Evolutionary conservation across 2,888 invertebrate species (phyloP), one percentile per base, ranked within the genome.

Genomic region (Nephrotoma flavescens): DNA sequence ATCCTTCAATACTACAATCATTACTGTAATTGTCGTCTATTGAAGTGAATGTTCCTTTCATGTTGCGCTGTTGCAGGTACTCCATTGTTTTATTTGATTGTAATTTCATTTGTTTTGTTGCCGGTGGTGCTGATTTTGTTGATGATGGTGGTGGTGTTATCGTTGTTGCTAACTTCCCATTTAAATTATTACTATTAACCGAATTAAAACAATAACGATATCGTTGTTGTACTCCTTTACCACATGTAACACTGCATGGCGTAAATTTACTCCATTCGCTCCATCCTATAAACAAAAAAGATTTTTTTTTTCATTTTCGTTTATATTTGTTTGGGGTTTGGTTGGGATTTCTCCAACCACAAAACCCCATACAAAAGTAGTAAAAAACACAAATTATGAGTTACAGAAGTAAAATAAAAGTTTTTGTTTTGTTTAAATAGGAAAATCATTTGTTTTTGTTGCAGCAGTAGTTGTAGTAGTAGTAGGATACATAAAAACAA

Each of bases 251-350:
- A 88, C 92, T 91, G 89, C 91, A 92, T 42, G 91, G 88, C 88
- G 91, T 91, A 88, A 91, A 92, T 89, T 92, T 91, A 87, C 91
- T 91, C 92, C 92, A 92, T 89, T 91, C 90, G 87, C 91, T 91
- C 92, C 92, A 92, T 87, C 91, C 91, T 92, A 88, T 57, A 9
- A 71, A 71, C 0, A 15, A 52, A 71, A 19, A 71, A 31, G 57
- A 19, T 57, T 31, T 31, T 31, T 19, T 19, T 19, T 31, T 31
- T 31, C 31, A 57, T 5, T 57, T 44, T 44, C 11, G 44, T 44
- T 7, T 71, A 52, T 47, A 4, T 47, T 4, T 12, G 47, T 6
- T 44, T 44, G 6, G 44, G 47, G 44, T 44, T 44, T 44, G 44
- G 44, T 44, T 47, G 47, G 47, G 4, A 71, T 31, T 31, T 31